Evolutionary conservation across 2,888 invertebrate species (phyloP).

Genomic region (Abscondita cerata): DNA sequence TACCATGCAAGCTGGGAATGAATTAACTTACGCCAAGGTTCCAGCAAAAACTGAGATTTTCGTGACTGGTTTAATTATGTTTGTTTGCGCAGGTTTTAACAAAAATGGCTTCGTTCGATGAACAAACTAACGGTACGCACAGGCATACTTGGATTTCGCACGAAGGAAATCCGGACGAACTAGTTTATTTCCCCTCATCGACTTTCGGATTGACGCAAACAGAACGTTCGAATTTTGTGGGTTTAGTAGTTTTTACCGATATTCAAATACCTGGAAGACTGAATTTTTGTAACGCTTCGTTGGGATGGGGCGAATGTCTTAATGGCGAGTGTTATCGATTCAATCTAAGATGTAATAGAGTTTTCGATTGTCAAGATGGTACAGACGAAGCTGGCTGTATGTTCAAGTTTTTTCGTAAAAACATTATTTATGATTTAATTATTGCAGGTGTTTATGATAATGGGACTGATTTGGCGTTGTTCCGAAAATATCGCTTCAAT

Average conservation of each 20-base stretch:
- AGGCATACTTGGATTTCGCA: slow-evolving; percentile 85
- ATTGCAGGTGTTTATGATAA: slow-evolving; percentile 66
- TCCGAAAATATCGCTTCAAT: slow-evolving; percentile 86
- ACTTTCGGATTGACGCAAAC: slow-evolving; percentile 94
- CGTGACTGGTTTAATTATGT: not conserved
- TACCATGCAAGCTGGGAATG: slow-evolving; percentile 93
- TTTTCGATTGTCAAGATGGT: slow-evolving; percentile 81
- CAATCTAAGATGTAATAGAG: slow-evolving; percentile 79
- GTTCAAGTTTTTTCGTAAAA: slow-evolving; percentile 32
- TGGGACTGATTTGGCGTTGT: slow-evolving; percentile 72
- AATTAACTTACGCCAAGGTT: slow-evolving; percentile 85
- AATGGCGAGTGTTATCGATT: slow-evolving; percentile 80
- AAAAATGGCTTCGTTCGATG: slow-evolving; percentile 89
- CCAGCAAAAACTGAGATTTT: slow-evolving; percentile 2
- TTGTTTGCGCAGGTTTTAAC: slow-evolving; percentile 68
- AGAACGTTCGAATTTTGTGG: slow-evolving; percentile 89
- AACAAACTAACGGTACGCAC: slow-evolving; percentile 83
- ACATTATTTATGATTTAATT: slow-evolving; percentile 22
- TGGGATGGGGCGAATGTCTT: slow-evolving; percentile 81
- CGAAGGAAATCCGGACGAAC: slow-evolving; percentile 82
- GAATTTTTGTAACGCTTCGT: slow-evolving; percentile 73
- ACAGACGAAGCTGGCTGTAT: slow-evolving; percentile 84
- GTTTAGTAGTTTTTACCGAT: slow-evolving; percentile 90
- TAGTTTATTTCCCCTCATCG: slow-evolving; percentile 87
- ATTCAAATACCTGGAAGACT: slow-evolving; percentile 75